phyloP scores from a whole-genome alignment of 1,140 invertebrate genomes.

The Pteromalus puparum region DNA sequence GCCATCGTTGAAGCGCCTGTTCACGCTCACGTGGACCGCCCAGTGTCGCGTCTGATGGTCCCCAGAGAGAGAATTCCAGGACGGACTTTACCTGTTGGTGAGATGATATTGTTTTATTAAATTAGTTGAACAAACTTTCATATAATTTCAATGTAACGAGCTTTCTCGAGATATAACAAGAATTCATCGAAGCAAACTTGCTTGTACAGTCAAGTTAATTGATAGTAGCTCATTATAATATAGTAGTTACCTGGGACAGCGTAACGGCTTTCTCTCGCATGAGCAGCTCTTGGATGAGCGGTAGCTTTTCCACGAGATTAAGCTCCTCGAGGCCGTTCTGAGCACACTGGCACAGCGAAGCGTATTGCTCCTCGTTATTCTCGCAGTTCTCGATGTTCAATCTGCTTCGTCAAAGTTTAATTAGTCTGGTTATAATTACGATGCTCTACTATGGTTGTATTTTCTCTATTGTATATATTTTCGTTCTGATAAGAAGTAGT shows the following conservation, averaged over 20 bases:
- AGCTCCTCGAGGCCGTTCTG: slow-evolving; percentile 82
- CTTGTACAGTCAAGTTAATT: no score
- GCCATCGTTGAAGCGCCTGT: slow-evolving; percentile 85
- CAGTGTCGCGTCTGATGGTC: slow-evolving; percentile 84
- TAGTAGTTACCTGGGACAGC: slow-evolving; percentile 75
- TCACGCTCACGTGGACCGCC: slow-evolving; percentile 82
- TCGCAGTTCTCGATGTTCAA: slow-evolving; percentile 78
- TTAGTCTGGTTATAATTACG: background rate
- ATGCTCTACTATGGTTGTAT: background rate
- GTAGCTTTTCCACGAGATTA: slow-evolving; percentile 79
- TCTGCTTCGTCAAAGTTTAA: slow-evolving; percentile 3
- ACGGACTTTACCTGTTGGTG: slow-evolving; percentile 80
- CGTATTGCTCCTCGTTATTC: slow-evolving; percentile 77
- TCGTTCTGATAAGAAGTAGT: no score
- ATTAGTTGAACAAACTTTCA: background rate
- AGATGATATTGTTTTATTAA: background rate
- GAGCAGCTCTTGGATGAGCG: slow-evolving; percentile 82
- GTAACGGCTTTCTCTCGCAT: slow-evolving; percentile 84
- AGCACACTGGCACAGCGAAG: slow-evolving; percentile 87
- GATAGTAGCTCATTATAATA: background rate
- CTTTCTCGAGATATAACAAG: background rate
- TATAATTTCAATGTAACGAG: background rate
- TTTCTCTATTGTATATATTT: no score
- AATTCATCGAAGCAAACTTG: background rate
- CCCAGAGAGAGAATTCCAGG: slow-evolving; percentile 90